phyloP scores from a whole-genome alignment of 2,113 vertebrate species.

The Gadus chalcogrammus region DNA sequence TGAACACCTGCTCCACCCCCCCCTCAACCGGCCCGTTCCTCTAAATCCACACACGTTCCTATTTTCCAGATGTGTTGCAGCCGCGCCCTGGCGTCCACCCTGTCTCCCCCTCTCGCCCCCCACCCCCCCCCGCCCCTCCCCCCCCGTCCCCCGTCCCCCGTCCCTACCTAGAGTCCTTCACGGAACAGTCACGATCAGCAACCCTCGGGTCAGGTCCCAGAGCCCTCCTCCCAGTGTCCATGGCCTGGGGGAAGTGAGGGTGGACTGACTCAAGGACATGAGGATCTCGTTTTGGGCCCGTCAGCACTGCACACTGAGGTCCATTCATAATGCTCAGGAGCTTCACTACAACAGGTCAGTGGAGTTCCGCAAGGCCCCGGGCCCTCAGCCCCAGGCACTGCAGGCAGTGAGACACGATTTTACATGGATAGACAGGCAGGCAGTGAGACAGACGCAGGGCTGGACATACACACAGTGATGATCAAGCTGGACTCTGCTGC shows the following conservation, averaged over 20 bases:
- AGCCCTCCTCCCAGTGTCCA: background rate
- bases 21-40: background rate
- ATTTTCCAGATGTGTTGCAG: slow-evolving; percentile 52
- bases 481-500: no score
- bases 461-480: no score
- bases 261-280: background rate
- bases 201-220: background rate
- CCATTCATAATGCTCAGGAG: no score
- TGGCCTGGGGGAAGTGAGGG: background rate
- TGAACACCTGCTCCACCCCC: slow-evolving; percentile 38
- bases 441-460: no score
- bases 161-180: background rate
- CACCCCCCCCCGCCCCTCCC: background rate
- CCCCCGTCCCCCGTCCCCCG: background rate
- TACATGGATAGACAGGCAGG: no score
- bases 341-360: no score
- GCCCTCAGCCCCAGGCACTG: no score
- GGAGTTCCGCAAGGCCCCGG: no score
- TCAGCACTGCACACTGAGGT: background rate
- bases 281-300: background rate
- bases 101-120: background rate
- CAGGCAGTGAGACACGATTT: no score
- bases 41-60: background rate
- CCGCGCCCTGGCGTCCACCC: background rate
- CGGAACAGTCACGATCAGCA: no score